Percentiles rank a stretch among this genome's conserved stretches.
phyloP scores from a whole-genome alignment of 1,140 invertebrate species.

The Neuroterus valhalla region DNA sequence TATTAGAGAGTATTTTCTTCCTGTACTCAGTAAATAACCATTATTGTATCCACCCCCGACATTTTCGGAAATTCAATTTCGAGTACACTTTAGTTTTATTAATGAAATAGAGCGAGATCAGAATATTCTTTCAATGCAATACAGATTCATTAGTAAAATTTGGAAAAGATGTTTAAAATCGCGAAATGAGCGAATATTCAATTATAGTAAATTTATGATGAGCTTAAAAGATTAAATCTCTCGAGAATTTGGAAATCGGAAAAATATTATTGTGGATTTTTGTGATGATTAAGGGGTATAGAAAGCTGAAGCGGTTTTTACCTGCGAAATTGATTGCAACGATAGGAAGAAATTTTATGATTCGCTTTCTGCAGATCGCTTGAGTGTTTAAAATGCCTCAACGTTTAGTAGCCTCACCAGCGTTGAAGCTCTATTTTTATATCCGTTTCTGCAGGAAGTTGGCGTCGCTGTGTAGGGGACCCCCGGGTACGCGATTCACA shows the following conservation, averaged over 20 bases:
- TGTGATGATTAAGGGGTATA: not conserved
- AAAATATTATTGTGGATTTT: not conserved
- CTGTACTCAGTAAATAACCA: conserved; percentile 2
- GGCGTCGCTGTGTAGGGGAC: conserved; percentile 64
- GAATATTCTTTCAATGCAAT: not conserved
- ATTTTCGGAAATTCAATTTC: conserved; percentile 13
- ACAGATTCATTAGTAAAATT: too few relatives aligned
- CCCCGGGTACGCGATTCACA: conserved; percentile 57
- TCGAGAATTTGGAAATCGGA: not conserved
- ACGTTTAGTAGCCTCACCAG: conserved; percentile 43
- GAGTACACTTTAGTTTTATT: not conserved
- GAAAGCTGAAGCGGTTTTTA: not conserved
- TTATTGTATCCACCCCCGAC: conserved; percentile 16
- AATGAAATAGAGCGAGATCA: not conserved
- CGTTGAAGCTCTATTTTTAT: conserved; percentile 73
- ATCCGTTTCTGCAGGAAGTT: conserved; percentile 74
- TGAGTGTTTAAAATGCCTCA: conserved; percentile 47
- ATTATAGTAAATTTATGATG: not conserved
- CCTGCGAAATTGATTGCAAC: not conserved
- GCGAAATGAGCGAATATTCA: not conserved
- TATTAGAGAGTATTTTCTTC: conserved; percentile 18
- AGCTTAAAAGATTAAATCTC: not conserved
- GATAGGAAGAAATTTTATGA: not conserved
- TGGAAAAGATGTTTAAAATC: too few relatives aligned
- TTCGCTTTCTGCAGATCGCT: not conserved